These are phyloP conservation scores for Nipponia nippon DNA, from an alignment of 2,113 vertebrate genomes.

Conservation along the genomic window DNA sequence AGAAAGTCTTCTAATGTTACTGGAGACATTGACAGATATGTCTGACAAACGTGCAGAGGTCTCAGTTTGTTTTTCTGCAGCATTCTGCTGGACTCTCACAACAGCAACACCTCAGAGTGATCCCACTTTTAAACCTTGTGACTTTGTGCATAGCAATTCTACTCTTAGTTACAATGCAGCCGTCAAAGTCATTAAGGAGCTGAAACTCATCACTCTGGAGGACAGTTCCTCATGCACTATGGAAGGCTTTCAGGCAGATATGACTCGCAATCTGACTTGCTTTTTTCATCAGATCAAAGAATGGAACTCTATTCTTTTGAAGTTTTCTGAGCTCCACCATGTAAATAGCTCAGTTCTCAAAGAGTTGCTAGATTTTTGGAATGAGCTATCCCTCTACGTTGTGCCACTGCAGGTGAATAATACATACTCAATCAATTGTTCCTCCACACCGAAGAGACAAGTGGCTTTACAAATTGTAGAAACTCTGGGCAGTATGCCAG, in stretches of 20 bases:
- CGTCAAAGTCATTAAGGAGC: not conserved
- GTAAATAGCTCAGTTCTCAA: not conserved
- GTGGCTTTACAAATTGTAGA: constrained; percentile 16
- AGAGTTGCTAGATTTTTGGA: constrained; percentile 52
- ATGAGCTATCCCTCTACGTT: constrained; percentile 1
- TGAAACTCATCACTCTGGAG: constrained; percentile 12
- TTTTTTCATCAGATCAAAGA: constrained; percentile 35
- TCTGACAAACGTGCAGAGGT: not conserved
- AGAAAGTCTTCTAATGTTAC: constrained; percentile 2
- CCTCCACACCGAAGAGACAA: not conserved
- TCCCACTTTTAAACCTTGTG: not conserved
- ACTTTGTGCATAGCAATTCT: not conserved
- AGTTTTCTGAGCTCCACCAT: constrained; percentile 19
- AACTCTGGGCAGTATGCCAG: not conserved
- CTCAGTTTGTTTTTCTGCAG: constrained; percentile 33
- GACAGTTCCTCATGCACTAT: not conserved
- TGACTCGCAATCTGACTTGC: constrained; percentile 39
- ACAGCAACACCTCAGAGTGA: not conserved
- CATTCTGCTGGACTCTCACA: constrained; percentile 45
- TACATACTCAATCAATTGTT: constrained; percentile 11
- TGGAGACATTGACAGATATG: not conserved
- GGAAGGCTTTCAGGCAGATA: not conserved
- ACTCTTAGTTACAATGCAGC: not conserved
- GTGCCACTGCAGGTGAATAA: not conserved
- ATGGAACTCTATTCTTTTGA: constrained; percentile 61